Evolutionary conservation across 2,888 invertebrate species (phyloP).

Genomic region (Coremacera marginata): DNA sequence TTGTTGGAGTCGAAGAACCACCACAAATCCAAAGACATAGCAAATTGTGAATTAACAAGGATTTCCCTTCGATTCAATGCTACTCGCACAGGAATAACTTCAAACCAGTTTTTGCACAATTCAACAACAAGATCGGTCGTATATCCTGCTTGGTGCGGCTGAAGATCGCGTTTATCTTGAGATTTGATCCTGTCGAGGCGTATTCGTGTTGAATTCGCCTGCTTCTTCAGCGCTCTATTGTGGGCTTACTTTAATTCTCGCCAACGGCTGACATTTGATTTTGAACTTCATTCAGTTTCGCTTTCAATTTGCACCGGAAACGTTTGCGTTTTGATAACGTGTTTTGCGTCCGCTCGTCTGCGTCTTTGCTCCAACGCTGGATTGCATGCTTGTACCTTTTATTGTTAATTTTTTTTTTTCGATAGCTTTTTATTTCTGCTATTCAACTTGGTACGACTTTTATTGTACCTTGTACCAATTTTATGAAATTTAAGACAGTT

Average conservation of each 20-base stretch:
- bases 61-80: background rate
- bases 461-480: conserved; percentile 37
- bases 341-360: background rate
- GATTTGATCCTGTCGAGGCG: conserved; percentile 46
- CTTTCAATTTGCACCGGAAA: conserved; percentile 64
- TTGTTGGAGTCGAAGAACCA: conserved; percentile 31
- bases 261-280: conserved; percentile 59
- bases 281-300: conserved; percentile 52
- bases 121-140: conserved; percentile 20
- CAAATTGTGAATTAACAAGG: background rate
- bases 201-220: conserved; percentile 37
- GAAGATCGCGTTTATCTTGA: conserved; percentile 34
- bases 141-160: conserved; percentile 49
- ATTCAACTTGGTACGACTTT: conserved; percentile 37
- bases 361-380: conserved; percentile 18
- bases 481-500: conserved; percentile 48
- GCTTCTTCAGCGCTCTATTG: conserved; percentile 34
- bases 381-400: conserved; percentile 46
- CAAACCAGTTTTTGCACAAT: background rate
- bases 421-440: conserved; percentile 12
- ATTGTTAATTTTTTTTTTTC: background rate
- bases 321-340: conserved; percentile 51
- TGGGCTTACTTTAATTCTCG: conserved; percentile 48
- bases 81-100: background rate
- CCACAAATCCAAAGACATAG: background rate